These are phyloP conservation scores for Microctenopoma lineatum DNA, from an alignment of 2,797 vertebrate species.

Conservation along the genomic window DNA sequence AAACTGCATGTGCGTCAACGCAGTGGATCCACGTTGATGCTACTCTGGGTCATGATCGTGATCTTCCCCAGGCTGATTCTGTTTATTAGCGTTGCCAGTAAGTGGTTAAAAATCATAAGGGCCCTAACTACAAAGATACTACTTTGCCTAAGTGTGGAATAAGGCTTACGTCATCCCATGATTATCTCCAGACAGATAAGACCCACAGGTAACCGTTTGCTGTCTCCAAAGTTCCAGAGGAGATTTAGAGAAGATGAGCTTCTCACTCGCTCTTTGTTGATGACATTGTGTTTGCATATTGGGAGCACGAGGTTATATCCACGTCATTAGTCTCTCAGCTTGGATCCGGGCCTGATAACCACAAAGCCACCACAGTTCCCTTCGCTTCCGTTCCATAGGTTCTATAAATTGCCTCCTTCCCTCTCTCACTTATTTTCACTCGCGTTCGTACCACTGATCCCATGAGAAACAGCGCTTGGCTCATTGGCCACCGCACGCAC, in stretches of 20 bases:
- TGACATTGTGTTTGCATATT: constrained; percentile 69
- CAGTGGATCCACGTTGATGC: neutral
- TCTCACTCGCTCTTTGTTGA: constrained; percentile 55
- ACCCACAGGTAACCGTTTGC: constrained; percentile 40
- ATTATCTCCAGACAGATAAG: constrained; percentile 34
- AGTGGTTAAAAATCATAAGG: neutral
- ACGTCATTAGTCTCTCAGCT: constrained; percentile 69
- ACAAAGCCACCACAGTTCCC: constrained; percentile 35
- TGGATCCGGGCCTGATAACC: constrained; percentile 65
- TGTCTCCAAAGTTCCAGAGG: constrained; percentile 41
- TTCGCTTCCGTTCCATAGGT: constrained; percentile 63
- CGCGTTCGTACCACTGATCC: constrained; percentile 54
- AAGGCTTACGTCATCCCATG: constrained; percentile 10
- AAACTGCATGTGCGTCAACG: neutral
- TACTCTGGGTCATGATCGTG: neutral
- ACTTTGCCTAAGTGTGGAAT: constrained; percentile 14
- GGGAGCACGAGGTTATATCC: constrained; percentile 68
- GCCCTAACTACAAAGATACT: neutral
- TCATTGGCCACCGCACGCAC: constrained; percentile 71
- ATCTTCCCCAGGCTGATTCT: neutral
- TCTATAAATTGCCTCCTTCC: constrained; percentile 65
- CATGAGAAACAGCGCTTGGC: constrained; percentile 56
- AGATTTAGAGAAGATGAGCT: constrained; percentile 37
- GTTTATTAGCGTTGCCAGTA: neutral
- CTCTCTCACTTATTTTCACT: constrained; percentile 44